Conservation (phyloP, 1,140 invertebrate genomes). For the Pachypeltis micranthus region DNA sequence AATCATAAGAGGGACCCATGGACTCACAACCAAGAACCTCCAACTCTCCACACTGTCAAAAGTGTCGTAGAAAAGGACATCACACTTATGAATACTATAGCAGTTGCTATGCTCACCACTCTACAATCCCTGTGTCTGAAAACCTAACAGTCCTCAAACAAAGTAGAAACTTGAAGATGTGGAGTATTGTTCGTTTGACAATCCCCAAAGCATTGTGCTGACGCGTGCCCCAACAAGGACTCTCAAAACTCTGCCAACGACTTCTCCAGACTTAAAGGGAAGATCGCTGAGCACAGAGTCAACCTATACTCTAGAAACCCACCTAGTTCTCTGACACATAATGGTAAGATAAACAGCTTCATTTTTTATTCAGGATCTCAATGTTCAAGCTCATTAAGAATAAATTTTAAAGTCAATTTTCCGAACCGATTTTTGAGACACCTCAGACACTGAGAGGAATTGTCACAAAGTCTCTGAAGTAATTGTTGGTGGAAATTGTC, state of each 20-base stretch:
- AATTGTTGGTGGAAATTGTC: not conserved
- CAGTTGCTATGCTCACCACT: not conserved
- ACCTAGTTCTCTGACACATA: not conserved
- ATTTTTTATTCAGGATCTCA: slow-evolving; percentile 12
- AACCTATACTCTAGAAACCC: slow-evolving; percentile 2
- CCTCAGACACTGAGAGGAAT: not conserved
- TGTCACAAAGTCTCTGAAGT: not conserved
- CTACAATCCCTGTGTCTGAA: not conserved
- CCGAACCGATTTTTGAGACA: not conserved
- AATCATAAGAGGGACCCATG: no score
- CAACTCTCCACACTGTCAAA: not conserved
- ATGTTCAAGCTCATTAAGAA: slow-evolving; percentile 9
- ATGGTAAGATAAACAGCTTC: slow-evolving; percentile 4
- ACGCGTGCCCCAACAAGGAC: not conserved
- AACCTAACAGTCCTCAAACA: not conserved
- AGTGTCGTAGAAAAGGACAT: not conserved
- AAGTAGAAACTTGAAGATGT: not conserved
- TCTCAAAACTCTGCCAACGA: no score
- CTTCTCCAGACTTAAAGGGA: not conserved
- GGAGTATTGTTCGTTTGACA: not conserved
- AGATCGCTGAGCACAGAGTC: not conserved
- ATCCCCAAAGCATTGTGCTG: not conserved
- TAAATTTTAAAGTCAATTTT: not conserved
- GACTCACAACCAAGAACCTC: not conserved
- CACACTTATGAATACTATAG: not conserved